phyloP scores from a whole-genome alignment of 1,140 invertebrate species.

The Andricus grossulariae region DNA sequence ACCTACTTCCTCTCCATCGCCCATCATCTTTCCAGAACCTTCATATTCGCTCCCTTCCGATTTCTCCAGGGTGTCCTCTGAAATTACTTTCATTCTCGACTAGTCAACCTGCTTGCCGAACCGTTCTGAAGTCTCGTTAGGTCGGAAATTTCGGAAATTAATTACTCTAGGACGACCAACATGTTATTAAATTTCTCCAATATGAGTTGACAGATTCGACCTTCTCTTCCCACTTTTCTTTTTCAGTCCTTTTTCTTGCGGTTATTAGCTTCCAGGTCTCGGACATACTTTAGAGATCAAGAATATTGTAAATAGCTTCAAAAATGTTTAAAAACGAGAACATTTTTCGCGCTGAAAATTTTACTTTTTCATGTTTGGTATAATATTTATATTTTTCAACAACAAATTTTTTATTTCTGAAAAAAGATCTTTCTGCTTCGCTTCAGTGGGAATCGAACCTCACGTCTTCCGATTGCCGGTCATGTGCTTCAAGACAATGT shows the following conservation, averaged over 20 bases:
- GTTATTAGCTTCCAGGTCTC: too few species aligned
- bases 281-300: too few species aligned
- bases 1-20: constrained; percentile 21
- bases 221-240: background rate
- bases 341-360: too few species aligned
- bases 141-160: constrained; percentile 49
- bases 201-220: constrained; percentile 7
- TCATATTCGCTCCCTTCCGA: constrained; percentile 19
- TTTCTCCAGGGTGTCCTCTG: constrained; percentile 38
- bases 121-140: constrained; percentile 41
- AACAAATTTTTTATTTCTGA: too few species aligned
- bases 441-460: too few species aligned
- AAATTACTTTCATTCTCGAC: constrained; percentile 39
- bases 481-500: too few species aligned
- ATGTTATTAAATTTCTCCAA: constrained; percentile 38
- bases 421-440: too few species aligned
- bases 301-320: too few species aligned
- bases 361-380: too few species aligned
- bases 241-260: background rate
- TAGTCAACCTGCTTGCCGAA: constrained; percentile 12
- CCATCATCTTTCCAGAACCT: constrained; percentile 21
- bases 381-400: too few species aligned
- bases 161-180: constrained; percentile 36
- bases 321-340: too few species aligned
- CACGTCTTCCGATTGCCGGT: too few species aligned